A percentile compares a stretch with the other conserved stretches of the same genome.
phyloP scores from a whole-genome alignment of 53 echinoderm and acorn worm species.

The Astropecten irregularis region DNA sequence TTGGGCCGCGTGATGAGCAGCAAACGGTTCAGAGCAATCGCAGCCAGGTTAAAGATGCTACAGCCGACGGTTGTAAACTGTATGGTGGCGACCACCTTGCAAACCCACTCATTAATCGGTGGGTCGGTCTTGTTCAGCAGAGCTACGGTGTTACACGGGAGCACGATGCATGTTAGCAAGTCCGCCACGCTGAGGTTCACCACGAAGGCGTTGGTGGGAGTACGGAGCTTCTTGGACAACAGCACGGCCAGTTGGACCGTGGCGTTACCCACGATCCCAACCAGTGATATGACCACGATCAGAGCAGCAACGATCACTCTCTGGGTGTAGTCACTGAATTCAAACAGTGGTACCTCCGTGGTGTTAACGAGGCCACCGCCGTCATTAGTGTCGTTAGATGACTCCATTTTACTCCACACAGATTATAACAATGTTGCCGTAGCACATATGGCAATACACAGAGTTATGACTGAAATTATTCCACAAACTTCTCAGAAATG shows the following conservation, averaged over 20 bases:
- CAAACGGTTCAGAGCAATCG: conserved; percentile 75
- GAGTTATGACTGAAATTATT: no score
- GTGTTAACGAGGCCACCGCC: background rate
- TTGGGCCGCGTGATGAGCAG: conserved; percentile 69
- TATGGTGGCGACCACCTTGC: conserved; percentile 27
- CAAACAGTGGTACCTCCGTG: conserved; percentile 12
- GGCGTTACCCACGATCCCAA: conserved; percentile 73
- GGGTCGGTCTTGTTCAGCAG: conserved; percentile 44
- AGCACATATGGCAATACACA: background rate
- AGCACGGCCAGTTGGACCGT: conserved; percentile 81
- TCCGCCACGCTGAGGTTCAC: conserved; percentile 79
- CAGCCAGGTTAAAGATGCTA: conserved; percentile 73
- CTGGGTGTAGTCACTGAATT: conserved; percentile 73
- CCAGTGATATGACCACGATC: conserved; percentile 66
- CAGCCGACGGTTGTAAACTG: conserved; percentile 49
- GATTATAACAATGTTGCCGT: no score
- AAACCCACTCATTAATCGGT: conserved; percentile 39
- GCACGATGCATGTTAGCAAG: conserved; percentile 42
- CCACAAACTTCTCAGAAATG: no score
- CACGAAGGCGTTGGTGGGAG: conserved; percentile 88
- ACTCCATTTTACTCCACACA: no score
- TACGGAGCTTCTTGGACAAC: conserved; percentile 74
- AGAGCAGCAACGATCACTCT: conserved; percentile 73
- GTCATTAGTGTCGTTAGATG: no score
- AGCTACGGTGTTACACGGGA: conserved; percentile 49